Percentiles rank a stretch among this genome's conserved stretches.
These are phyloP conservation scores for Pleuronectes platessa DNA, from an alignment of 2,113 vertebrate species.

Conservation along the genomic window DNA sequence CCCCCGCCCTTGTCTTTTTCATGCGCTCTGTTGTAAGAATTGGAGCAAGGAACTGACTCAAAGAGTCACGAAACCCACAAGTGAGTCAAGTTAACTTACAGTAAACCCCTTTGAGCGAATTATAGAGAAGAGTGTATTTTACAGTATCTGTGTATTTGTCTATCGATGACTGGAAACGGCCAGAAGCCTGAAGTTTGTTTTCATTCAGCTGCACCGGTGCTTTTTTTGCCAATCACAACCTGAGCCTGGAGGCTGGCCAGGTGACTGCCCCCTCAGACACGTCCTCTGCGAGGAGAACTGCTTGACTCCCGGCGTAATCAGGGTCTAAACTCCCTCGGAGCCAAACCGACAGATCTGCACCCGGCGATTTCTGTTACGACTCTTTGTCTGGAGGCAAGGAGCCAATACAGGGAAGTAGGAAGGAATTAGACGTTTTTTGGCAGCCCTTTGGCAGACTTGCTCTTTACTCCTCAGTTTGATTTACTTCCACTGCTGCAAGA, in stretches of 20 bases:
- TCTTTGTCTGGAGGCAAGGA: constrained; percentile 64
- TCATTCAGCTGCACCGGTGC: constrained; percentile 18
- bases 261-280: constrained; percentile 39
- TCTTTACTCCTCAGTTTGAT: constrained; percentile 66
- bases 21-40: neutral
- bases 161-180: constrained; percentile 25
- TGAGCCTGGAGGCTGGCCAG: constrained; percentile 40
- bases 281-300: constrained; percentile 11
- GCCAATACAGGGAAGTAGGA: constrained; percentile 61
- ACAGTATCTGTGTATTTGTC: constrained; percentile 16
- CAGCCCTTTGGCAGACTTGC: constrained; percentile 25
- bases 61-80: neutral
- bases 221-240: constrained; percentile 54
- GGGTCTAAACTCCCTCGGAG: constrained; percentile 45
- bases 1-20: neutral
- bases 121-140: constrained; percentile 10
- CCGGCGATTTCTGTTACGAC: constrained; percentile 61
- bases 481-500: constrained; percentile 60
- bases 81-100: constrained; percentile 10
- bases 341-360: constrained; percentile 66
- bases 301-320: constrained; percentile 56
- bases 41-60: constrained; percentile 12
- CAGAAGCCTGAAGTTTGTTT: constrained; percentile 13
- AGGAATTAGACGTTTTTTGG: constrained; percentile 71
- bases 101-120: constrained; percentile 21